Conservation (phyloP, 2,888 invertebrate species). For the Apamea sordens region DNA sequence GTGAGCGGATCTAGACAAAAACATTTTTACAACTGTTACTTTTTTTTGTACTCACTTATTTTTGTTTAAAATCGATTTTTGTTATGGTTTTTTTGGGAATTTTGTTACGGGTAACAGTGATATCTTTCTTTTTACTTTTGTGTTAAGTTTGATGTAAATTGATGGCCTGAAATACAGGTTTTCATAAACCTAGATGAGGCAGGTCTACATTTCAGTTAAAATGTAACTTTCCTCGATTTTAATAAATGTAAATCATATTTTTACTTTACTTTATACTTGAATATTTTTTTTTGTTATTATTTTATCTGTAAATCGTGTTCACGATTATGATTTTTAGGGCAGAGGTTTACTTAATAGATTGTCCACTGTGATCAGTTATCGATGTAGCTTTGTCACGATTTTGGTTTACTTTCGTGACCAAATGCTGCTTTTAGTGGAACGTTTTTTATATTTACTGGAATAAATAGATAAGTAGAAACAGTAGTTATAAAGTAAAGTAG, state of each 20-base stretch:
- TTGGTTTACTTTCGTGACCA: conserved; percentile 4
- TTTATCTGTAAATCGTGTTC: conserved; percentile 14
- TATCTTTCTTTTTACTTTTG: conserved; percentile 32
- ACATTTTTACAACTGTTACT: neutral
- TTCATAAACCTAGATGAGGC: too few species aligned
- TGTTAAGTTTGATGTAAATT: too few species aligned
- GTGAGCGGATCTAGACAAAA: conserved; percentile 52
- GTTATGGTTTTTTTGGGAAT: conserved; percentile 10
- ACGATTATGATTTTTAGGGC: conserved; percentile 30
- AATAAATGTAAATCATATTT: too few species aligned
- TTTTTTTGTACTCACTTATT: conserved; percentile 1
- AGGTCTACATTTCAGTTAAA: too few species aligned
- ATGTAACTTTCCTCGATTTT: too few species aligned
- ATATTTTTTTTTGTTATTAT: too few species aligned
- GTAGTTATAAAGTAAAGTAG: too few species aligned
- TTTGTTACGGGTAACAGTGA: conserved; percentile 43
- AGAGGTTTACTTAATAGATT: neutral
- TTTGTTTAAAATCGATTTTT: conserved; percentile 20
- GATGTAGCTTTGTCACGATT: conserved; percentile 18
- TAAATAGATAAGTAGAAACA: neutral
- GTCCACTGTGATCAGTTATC: neutral
- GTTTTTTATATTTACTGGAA: neutral
- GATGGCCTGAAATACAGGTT: too few species aligned
- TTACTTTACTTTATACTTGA: too few species aligned
- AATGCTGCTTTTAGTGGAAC: neutral